Conservation (phyloP, 2,888 invertebrate genomes). For the Heliconius charithonia region DNA sequence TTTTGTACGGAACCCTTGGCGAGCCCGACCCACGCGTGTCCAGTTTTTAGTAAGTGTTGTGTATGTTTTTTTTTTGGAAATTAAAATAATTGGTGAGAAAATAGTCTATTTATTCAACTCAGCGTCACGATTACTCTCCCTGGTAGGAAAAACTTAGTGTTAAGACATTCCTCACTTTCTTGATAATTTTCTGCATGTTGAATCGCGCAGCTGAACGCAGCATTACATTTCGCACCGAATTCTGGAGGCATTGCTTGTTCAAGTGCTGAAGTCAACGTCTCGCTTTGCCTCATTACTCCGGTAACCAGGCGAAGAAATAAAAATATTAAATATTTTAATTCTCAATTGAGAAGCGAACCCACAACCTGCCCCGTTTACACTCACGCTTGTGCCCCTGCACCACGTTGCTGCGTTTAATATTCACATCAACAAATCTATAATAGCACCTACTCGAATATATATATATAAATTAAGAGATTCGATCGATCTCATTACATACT, state of each 20-base stretch:
- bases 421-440: neutral
- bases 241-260: too few relatives aligned
- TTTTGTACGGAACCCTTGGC: too few relatives aligned
- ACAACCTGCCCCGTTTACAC: neutral
- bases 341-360: neutral
- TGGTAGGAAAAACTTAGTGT: neutral
- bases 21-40: too few relatives aligned
- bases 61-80: neutral
- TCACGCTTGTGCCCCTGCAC: too few relatives aligned
- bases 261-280: too few relatives aligned
- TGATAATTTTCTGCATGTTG: too few relatives aligned
- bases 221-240: neutral
- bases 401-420: neutral
- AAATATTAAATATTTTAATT: neutral
- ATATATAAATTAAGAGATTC: neutral
- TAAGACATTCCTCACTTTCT: neutral
- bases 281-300: neutral
- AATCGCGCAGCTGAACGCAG: neutral
- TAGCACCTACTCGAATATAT: neutral
- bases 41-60: neutral
- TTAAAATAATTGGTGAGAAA: too few relatives aligned
- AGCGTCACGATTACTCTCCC: too few relatives aligned
- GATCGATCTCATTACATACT: neutral
- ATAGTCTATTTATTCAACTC: too few relatives aligned
- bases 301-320: neutral